Evolutionary conservation across 2,888 invertebrate genomes (phyloP), one percentile per base, ranked within the genome.

Genomic region (Pheosia tremula): DNA sequence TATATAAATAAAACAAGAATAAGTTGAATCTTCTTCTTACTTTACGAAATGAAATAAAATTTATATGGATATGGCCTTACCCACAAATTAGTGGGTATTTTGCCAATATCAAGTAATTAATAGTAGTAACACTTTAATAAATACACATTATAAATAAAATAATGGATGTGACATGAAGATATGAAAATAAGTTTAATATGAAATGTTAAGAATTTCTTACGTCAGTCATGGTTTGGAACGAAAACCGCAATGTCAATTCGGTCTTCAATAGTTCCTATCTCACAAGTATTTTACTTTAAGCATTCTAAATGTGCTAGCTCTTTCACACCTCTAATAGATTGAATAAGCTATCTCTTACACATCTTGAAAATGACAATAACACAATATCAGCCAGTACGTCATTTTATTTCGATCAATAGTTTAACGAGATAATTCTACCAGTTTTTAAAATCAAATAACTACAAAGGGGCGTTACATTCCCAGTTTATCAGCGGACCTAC

Each of bases 361-460:
- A 47, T 9, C 11, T 24, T 24, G 24, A 50, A 50, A 50, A 47
- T 47, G 9, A 10, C n/a, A 47, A 5, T 47, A 47, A 9, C 43
- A 47, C n/a, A 47, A 11, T 39, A 13, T 13, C 5, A 54, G 54
- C 38, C 36, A 8, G 10, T 38, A 7, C 39, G 39, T 39, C 55
- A 55, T 36, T 41, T 39, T 8, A 39, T 9, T 13, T 39, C 55
- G 55, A 55, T 55, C 55, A 55, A 55, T 55, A 55, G 5, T 55
- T 39, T 39, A 10, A 53, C n/a, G n/a, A 39, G 39, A 55, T 55
- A 11, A 6, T 53, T 53, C 37, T 11, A 37, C 53, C 9, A 53
- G 8, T 6, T 39, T 55, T 55, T 55, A 39, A 55, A 55, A n/a
- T 55, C 53, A 53, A 55, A 39, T 55, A 55, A 39, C 39, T 55